These are phyloP conservation scores for Microctonus aethiopoides DNA, from an alignment of 2,888 invertebrate genomes.

Conservation along the genomic window DNA sequence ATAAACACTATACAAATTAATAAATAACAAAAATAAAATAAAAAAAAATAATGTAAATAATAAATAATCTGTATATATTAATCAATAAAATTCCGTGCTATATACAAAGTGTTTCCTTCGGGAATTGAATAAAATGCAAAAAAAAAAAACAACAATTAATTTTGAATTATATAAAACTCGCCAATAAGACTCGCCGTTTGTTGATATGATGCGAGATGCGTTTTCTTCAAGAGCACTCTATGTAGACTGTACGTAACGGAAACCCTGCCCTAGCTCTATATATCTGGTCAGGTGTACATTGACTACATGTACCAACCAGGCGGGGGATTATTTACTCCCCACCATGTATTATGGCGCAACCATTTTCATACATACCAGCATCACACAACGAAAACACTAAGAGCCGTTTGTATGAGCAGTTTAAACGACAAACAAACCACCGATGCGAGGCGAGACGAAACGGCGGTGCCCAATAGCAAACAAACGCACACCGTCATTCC, in stretches of 20 bases:
- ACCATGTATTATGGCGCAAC: constrained; percentile 33
- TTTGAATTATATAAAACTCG: constrained; percentile 19
- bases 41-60: no score
- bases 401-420: constrained; percentile 47
- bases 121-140: not conserved
- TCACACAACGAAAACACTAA: constrained; percentile 42
- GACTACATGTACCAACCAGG: constrained; percentile 41
- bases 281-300: constrained; percentile 66
- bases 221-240: constrained; percentile 62
- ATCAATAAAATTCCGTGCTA: not conserved
- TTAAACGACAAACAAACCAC: constrained; percentile 56
- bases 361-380: constrained; percentile 54
- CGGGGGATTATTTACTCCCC: constrained; percentile 59
- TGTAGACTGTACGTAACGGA: constrained; percentile 67
- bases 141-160: not conserved
- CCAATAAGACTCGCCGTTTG: constrained; percentile 33
- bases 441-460: constrained; percentile 56
- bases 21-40: no score
- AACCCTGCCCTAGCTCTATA: constrained; percentile 68
- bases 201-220: constrained; percentile 52
- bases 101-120: not conserved
- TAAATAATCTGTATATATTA: not conserved
- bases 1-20: no score
- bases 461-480: constrained; percentile 31
- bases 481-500: constrained; percentile 5